phyloP scores from a whole-genome alignment of 2,888 invertebrate species.

The Epistrophella euchroma region DNA sequence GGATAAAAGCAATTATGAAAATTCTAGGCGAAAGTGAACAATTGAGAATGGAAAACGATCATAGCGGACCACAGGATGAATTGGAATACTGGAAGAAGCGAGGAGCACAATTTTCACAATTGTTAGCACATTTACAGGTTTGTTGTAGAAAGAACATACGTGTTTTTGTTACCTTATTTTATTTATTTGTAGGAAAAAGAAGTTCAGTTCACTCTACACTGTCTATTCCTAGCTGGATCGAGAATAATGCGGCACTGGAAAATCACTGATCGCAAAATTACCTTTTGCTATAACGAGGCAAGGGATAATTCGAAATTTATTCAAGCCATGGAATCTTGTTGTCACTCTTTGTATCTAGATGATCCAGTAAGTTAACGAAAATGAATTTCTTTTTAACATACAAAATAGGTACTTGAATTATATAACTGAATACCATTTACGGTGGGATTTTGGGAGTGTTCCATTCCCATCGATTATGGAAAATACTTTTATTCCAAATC shows the following conservation, averaged over 20 bases:
- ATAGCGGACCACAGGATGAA: slow-evolving; percentile 96
- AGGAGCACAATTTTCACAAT: slow-evolving; percentile 95
- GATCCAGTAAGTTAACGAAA: slow-evolving; percentile 89
- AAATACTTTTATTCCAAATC: too few species aligned
- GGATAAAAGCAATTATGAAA: slow-evolving; percentile 93
- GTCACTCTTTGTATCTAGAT: slow-evolving; percentile 95
- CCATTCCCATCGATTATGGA: too few species aligned
- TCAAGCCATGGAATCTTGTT: slow-evolving; percentile 96
- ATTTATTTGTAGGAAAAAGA: slow-evolving; percentile 87
- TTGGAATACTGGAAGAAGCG: slow-evolving; percentile 98
- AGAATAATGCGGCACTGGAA: slow-evolving; percentile 92
- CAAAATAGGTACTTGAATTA: too few species aligned
- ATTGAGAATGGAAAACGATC: slow-evolving; percentile 94
- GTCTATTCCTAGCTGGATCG: slow-evolving; percentile 90
- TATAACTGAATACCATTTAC: too few species aligned
- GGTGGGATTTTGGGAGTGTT: too few species aligned
- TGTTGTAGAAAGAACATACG: background rate
- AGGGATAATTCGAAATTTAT: slow-evolving; percentile 98
- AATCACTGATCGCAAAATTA: slow-evolving; percentile 94
- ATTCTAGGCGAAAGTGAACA: slow-evolving; percentile 96
- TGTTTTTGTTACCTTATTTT: too few species aligned
- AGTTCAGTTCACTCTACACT: slow-evolving; percentile 90
- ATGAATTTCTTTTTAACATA: too few species aligned
- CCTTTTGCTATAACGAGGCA: slow-evolving; percentile 97
- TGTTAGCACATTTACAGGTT: slow-evolving; percentile 89